Evolutionary conservation across 2,888 invertebrate genomes (phyloP).

Genomic region (Epistrophe eligans): DNA sequence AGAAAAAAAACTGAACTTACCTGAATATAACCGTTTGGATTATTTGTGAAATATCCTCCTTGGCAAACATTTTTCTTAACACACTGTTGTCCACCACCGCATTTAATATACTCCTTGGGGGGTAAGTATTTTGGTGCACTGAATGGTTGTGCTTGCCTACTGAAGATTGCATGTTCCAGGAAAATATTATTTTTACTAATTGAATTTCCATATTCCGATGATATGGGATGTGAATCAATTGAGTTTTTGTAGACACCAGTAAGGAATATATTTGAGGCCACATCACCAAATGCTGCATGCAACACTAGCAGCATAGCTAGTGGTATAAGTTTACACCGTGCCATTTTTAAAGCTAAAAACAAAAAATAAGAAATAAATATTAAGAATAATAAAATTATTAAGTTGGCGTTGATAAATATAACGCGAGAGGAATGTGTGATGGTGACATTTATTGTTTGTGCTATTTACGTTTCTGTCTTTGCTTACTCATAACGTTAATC

Average conservation of each 20-base stretch:
- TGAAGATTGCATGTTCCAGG: constrained; percentile 81
- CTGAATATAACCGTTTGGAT: constrained; percentile 78
- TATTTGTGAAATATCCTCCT: constrained; percentile 78
- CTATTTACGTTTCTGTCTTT: background rate
- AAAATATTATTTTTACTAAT: constrained; percentile 81
- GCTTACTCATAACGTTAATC: background rate
- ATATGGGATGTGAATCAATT: constrained; percentile 77
- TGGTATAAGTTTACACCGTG: constrained; percentile 68
- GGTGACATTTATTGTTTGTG: background rate
- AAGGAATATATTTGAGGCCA: constrained; percentile 81
- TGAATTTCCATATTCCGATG: constrained; percentile 78
- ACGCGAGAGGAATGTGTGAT: background rate
- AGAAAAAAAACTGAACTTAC: constrained; percentile 76
- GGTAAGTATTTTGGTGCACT: constrained; percentile 81
- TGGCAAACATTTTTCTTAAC: constrained; percentile 80
- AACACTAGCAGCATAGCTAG: constrained; percentile 67
- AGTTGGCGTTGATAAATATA: constrained; percentile 4
- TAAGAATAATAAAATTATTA: background rate
- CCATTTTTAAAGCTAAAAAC: constrained; percentile 55
- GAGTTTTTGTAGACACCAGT: constrained; percentile 82
- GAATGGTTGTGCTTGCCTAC: constrained; percentile 81
- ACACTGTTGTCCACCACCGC: constrained; percentile 81
- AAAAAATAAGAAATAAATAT: constrained; percentile 10
- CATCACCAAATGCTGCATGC: constrained; percentile 76
- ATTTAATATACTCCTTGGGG: constrained; percentile 80